These are phyloP conservation scores for Amblyteles armatorius DNA, from an alignment of 2,888 invertebrate species.

Conservation along the genomic window DNA sequence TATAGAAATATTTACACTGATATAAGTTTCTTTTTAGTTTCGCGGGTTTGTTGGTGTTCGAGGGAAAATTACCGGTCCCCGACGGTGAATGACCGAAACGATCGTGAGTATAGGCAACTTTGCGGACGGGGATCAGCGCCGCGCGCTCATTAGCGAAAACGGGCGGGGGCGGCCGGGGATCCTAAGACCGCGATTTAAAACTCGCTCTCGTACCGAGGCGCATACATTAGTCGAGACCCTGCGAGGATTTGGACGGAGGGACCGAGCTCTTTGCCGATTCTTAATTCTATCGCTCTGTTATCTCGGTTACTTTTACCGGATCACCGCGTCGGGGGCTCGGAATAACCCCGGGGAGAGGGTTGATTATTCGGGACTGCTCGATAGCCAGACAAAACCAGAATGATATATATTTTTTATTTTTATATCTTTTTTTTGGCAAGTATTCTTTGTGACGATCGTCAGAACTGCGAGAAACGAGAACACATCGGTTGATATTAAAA, in stretches of 20 bases:
- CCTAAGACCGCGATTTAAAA: slow-evolving; percentile 67
- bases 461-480: not conserved
- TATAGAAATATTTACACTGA: slow-evolving; percentile 44
- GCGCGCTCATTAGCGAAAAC: slow-evolving; percentile 63
- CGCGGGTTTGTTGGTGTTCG: slow-evolving; percentile 9
- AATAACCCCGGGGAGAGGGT: slow-evolving; percentile 32
- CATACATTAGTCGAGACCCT: slow-evolving; percentile 76
- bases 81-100: slow-evolving; percentile 45
- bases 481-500: not conserved
- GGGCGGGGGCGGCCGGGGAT: slow-evolving; percentile 14
- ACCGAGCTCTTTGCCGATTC: slow-evolving; percentile 72
- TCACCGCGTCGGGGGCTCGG: slow-evolving; percentile 50
- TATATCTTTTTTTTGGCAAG: not conserved
- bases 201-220: slow-evolving; percentile 68
- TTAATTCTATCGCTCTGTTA: slow-evolving; percentile 75
- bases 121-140: slow-evolving; percentile 36
- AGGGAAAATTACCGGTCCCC: slow-evolving; percentile 2
- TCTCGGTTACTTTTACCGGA: slow-evolving; percentile 39
- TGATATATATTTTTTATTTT: not conserved
- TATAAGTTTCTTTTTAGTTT: slow-evolving; percentile 38
- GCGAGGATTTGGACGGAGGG: slow-evolving; percentile 57
- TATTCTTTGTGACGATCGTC: not conserved
- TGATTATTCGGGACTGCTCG: slow-evolving; percentile 37
- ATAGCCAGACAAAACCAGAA: not conserved
- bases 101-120: slow-evolving; percentile 38